These are phyloP conservation scores for Drosophila leonis DNA, from an alignment of 2,888 invertebrate species.

Conservation along the genomic window DNA sequence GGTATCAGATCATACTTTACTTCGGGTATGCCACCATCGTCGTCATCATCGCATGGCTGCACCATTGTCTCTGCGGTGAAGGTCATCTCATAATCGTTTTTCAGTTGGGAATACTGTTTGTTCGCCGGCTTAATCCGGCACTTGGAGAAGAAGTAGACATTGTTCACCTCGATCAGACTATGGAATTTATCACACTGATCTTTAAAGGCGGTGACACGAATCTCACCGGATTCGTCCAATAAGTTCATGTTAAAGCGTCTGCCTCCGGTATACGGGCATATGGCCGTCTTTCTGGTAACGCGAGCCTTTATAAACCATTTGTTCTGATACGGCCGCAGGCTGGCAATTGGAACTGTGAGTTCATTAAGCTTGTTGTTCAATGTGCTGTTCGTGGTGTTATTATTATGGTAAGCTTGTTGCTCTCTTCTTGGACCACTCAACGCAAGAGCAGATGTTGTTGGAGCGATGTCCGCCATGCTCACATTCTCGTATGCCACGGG, in stretches of 20 bases:
- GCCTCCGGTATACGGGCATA: slow-evolving; percentile 93
- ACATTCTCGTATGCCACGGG: slow-evolving; percentile 89
- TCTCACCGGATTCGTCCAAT: slow-evolving; percentile 97
- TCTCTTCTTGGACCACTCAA: slow-evolving; percentile 22
- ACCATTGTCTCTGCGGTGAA: slow-evolving; percentile 91
- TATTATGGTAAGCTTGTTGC: slow-evolving; percentile 39
- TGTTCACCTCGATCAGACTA: slow-evolving; percentile 94
- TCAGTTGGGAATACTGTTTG: slow-evolving; percentile 92
- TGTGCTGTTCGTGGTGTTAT: slow-evolving; percentile 59
- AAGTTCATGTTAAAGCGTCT: slow-evolving; percentile 96
- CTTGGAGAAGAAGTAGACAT: slow-evolving; percentile 94
- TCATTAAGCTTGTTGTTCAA: slow-evolving; percentile 83
- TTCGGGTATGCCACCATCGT: slow-evolving; percentile 89
- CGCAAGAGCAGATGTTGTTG: slow-evolving; percentile 48
- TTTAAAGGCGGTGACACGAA: slow-evolving; percentile 95
- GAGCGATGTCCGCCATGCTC: slow-evolving; percentile 41
- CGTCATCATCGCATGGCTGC: slow-evolving; percentile 86
- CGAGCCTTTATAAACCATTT: slow-evolving; percentile 97
- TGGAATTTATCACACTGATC: slow-evolving; percentile 95
- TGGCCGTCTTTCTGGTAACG: slow-evolving; percentile 92
- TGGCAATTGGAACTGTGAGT: slow-evolving; percentile 89
- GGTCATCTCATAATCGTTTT: slow-evolving; percentile 98
- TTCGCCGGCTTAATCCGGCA: slow-evolving; percentile 96
- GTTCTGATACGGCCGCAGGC: slow-evolving; percentile 96
- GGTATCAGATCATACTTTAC: slow-evolving; percentile 92